Conservation (phyloP, 2,113 vertebrate genomes). For the Forbesichthys papilliferus region DNA sequence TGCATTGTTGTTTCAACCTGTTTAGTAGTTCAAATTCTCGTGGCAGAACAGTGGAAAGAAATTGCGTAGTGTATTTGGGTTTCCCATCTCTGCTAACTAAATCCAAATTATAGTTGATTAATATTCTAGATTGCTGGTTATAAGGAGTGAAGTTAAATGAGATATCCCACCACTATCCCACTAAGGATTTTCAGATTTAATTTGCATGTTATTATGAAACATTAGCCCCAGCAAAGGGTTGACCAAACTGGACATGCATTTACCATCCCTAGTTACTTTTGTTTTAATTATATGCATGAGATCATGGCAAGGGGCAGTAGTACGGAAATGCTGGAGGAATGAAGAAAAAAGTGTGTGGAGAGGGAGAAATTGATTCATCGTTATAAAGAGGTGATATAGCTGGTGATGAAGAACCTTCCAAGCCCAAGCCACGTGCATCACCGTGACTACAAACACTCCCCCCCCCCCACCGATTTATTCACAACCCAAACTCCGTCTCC, state of each 20-base stretch:
- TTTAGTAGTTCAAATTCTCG: constrained; percentile 32
- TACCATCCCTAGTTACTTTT: constrained; percentile 49
- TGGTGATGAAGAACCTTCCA: constrained; percentile 61
- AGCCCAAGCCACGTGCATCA: constrained; percentile 53
- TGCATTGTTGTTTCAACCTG: constrained; percentile 15
- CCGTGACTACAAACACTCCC: constrained; percentile 46
- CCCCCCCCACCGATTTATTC: constrained; percentile 66
- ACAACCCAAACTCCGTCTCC: constrained; percentile 67
- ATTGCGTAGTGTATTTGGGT: constrained; percentile 52
- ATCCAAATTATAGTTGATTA: constrained; percentile 41
- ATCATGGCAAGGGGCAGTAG: constrained; percentile 50
- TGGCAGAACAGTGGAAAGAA: constrained; percentile 30
- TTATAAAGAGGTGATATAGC: constrained; percentile 61
- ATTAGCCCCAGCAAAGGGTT: constrained; percentile 48
- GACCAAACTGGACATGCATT: constrained; percentile 57
- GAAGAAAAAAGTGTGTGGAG: constrained; percentile 19
- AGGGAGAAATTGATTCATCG: constrained; percentile 41
- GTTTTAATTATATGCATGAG: constrained; percentile 71
- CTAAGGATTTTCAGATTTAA: constrained; percentile 63
- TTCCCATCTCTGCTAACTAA: constrained; percentile 30
- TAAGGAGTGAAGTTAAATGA: constrained; percentile 32
- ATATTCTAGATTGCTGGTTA: constrained; percentile 45
- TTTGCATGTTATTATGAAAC: constrained; percentile 67
- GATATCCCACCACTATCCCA: constrained; percentile 32
- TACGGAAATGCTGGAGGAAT: constrained; percentile 35